Percentiles rank a stretch among this genome's conserved stretches.
Conservation (phyloP, 2,113 vertebrate genomes). For the Rhinopomastus cyanomelas region DNA sequence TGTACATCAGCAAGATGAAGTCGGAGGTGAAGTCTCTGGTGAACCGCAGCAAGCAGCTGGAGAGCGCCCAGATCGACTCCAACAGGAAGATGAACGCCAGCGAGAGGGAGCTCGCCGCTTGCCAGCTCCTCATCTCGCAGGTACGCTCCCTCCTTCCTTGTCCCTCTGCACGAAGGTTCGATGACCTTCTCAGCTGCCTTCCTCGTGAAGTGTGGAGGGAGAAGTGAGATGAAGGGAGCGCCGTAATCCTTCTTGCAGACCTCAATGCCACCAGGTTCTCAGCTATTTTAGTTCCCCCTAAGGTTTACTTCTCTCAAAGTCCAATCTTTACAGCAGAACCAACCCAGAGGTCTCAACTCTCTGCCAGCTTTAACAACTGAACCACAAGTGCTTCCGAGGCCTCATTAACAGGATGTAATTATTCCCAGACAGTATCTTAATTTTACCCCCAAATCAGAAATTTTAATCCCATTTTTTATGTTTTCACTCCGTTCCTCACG, state of each 20-base stretch:
- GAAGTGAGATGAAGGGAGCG: neutral
- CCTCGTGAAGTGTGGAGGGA: rapidly evolving
- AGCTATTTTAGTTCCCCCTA: neutral
- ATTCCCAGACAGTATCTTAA: neutral
- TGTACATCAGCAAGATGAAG: slow-evolving; percentile 95
- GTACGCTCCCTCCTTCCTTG: slow-evolving; percentile 32
- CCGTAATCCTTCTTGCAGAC: no score
- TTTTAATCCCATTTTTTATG: neutral
- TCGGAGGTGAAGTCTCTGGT: slow-evolving; percentile 91
- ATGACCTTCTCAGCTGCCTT: neutral
- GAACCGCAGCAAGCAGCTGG: slow-evolving; percentile 89
- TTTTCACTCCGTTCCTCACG: neutral
- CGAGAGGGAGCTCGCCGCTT: slow-evolving; percentile 88
- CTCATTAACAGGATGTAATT: neutral
- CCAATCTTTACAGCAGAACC: neutral
- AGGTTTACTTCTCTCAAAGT: neutral
- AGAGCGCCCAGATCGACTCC: slow-evolving; percentile 85
- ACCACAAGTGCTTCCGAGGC: neutral
- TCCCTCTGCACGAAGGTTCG: neutral
- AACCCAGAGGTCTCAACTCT: neutral
- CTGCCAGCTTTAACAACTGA: neutral
- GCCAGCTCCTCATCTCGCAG: slow-evolving; percentile 91
- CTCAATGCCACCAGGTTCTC: no score
- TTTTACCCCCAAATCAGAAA: neutral
- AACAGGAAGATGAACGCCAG: slow-evolving; percentile 90